A percentile compares a stretch with the other conserved stretches of the same genome.
Evolutionary conservation across 2,888 invertebrate species (phyloP).

Genomic region (Lithosia quadra): DNA sequence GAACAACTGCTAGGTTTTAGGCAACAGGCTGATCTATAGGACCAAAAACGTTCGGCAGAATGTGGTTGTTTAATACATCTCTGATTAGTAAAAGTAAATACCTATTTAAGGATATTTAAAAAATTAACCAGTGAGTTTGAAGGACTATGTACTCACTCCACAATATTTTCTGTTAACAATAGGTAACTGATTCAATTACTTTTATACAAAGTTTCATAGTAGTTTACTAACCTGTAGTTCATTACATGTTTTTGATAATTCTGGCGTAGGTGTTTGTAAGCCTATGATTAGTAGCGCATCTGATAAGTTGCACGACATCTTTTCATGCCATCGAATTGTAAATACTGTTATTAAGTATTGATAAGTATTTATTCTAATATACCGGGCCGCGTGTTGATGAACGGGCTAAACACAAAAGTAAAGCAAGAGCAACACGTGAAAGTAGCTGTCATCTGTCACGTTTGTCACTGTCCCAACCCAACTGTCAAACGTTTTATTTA

Average conservation of each 20-base stretch:
- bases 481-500: not conserved
- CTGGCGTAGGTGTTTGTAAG: constrained; percentile 59
- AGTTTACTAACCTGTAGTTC: constrained; percentile 66
- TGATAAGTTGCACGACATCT: constrained; percentile 56
- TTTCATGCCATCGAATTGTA: constrained; percentile 43
- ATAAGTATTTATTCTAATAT: constrained; percentile 24
- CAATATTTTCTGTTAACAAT: not conserved
- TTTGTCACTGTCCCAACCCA: not conserved
- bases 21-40: no score
- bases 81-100: no score
- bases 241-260: constrained; percentile 64
- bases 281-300: constrained; percentile 58
- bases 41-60: no score
- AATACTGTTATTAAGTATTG: constrained; percentile 14
- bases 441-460: constrained; percentile 32
- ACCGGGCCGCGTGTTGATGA: constrained; percentile 54
- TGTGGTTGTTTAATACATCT: not conserved
- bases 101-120: no score
- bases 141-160: no score
- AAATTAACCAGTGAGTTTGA: no score
- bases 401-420: constrained; percentile 2
- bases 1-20: no score
- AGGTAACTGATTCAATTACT: not conserved
- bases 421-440: constrained; percentile 45
- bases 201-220: not conserved